These are phyloP conservation scores for Lasiurus borealis DNA, from an alignment of 2,113 vertebrate species.

Conservation along the genomic window DNA sequence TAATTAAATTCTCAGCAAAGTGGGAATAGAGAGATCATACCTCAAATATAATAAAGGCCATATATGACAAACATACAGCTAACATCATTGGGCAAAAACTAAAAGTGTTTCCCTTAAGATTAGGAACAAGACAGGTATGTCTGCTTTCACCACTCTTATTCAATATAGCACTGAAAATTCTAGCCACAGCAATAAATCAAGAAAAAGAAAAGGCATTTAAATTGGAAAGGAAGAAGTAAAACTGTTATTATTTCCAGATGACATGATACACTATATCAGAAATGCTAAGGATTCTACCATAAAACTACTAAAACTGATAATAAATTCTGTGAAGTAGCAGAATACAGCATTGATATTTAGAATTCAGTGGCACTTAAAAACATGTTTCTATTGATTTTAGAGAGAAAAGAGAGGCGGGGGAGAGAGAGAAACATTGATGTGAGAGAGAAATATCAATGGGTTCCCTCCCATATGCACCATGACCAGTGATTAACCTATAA, in stretches of 20 bases:
- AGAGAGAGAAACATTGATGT: background rate
- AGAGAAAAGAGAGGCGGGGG: background rate
- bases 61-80: background rate
- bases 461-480: background rate
- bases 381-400: background rate
- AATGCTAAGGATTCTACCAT: background rate
- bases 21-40: background rate
- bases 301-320: background rate
- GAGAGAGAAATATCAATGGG: background rate
- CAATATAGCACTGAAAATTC: background rate
- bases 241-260: background rate
- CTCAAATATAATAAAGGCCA: background rate
- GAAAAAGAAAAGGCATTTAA: background rate
- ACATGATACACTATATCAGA: background rate
- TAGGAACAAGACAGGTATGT: background rate
- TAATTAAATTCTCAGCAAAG: background rate
- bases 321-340: background rate
- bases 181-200: background rate
- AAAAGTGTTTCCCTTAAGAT: background rate
- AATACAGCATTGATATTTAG: background rate
- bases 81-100: background rate
- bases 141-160: background rate
- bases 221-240: background rate
- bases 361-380: background rate
- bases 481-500: background rate